Conservation (phyloP, 2,888 invertebrate species). For the Temnothorax rugatulus region DNA sequence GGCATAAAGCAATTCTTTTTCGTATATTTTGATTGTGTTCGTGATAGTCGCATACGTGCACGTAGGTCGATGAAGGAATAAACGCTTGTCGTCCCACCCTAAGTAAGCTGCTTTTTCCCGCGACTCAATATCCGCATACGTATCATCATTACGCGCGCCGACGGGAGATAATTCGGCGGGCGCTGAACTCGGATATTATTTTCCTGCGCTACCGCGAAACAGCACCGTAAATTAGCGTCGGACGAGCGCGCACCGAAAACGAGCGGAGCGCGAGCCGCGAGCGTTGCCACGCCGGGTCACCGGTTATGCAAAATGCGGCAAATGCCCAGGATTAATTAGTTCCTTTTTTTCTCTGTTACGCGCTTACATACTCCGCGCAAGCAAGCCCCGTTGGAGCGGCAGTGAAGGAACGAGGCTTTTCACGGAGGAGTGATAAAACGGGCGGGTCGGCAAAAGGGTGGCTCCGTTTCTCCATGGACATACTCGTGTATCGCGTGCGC, state of each 20-base stretch:
- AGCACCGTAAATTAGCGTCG: constrained; percentile 48
- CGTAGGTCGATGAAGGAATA: neutral
- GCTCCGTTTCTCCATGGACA: constrained; percentile 11
- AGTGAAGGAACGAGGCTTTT: constrained; percentile 38
- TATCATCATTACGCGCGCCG: constrained; percentile 39
- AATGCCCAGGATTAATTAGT: constrained; percentile 67
- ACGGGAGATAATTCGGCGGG: constrained; percentile 55
- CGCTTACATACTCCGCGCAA: constrained; percentile 9
- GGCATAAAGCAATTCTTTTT: neutral
- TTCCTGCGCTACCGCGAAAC: constrained; percentile 15
- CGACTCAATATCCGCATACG: neutral
- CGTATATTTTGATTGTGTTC: neutral
- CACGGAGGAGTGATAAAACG: constrained; percentile 38
- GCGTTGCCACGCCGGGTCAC: constrained; percentile 37
- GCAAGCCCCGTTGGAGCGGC: neutral
- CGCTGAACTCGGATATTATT: constrained; percentile 47
- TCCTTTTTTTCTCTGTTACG: constrained; percentile 52
- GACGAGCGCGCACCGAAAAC: constrained; percentile 32
- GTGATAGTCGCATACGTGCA: neutral
- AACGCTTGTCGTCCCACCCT: neutral
- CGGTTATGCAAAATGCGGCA: constrained; percentile 66
- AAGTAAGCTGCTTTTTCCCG: neutral
- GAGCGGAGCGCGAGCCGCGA: constrained; percentile 11
- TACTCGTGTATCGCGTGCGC: constrained; percentile 3
- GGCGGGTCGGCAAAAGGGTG: constrained; percentile 26